Percentiles rank a stretch among this genome's conserved stretches.
These are phyloP conservation scores for Burhinus oedicnemus DNA, from an alignment of 2,113 vertebrate genomes.

Conservation along the genomic window DNA sequence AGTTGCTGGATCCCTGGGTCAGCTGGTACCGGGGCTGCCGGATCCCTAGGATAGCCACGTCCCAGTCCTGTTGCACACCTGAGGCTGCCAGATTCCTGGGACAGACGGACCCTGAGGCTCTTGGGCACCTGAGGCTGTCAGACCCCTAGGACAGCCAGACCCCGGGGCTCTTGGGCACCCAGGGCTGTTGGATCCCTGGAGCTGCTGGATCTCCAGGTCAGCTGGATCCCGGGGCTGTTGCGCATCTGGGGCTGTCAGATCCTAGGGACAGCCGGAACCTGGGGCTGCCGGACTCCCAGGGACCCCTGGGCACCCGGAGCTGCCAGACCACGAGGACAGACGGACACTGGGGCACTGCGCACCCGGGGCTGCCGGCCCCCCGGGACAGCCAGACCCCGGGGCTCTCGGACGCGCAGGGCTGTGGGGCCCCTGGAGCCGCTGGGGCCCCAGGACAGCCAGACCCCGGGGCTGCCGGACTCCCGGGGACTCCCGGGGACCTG, in stretches of 20 bases:
- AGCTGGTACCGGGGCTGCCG: rapidly evolving
- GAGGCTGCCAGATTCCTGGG: not conserved
- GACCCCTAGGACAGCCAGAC: not conserved
- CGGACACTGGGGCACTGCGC: too few relatives aligned
- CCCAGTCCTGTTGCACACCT: not conserved
- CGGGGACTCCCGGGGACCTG: not conserved
- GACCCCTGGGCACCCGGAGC: not conserved
- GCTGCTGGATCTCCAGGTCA: not conserved
- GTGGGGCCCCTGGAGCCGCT: not conserved
- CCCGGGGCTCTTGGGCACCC: not conserved
- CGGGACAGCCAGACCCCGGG: rapidly evolving
- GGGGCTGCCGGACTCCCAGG: not conserved
- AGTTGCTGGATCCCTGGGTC: not conserved
- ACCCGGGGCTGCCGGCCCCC: not conserved
- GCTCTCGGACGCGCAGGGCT: not conserved
- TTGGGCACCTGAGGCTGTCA: not conserved
- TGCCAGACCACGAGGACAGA: too few relatives aligned
- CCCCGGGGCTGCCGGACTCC: too few relatives aligned
- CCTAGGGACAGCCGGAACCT: not conserved
- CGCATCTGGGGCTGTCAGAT: not conserved
- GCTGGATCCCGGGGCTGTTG: not conserved
- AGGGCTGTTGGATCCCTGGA: not conserved
- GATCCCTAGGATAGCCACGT: not conserved
- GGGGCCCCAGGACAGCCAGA: too few relatives aligned
- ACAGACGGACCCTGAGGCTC: not conserved